These are phyloP conservation scores for Abrostola triplasia DNA, from an alignment of 2,888 invertebrate species.

Conservation along the genomic window DNA sequence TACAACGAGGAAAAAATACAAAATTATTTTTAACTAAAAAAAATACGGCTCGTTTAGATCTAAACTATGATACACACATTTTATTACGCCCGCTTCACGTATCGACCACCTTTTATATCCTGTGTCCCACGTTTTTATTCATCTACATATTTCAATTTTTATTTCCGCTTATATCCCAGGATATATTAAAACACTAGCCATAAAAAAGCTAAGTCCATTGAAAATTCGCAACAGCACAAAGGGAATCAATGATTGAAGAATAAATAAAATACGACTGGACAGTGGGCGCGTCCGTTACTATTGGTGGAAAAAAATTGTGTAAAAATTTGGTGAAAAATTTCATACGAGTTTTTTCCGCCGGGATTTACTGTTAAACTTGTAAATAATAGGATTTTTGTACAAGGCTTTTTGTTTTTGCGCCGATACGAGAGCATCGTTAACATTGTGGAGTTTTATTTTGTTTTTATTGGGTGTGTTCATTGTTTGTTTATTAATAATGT, in stretches of 20 bases:
- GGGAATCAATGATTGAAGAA: conserved; percentile 60
- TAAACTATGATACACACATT: not conserved
- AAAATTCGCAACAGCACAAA: conserved; percentile 56
- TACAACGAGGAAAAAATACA: too few relatives aligned
- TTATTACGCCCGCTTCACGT: too few relatives aligned
- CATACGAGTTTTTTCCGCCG: conserved; percentile 21
- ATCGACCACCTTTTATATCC: not conserved
- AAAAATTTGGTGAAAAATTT: conserved; percentile 8
- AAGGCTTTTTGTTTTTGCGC: conserved; percentile 1
- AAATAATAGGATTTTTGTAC: conserved; percentile 41
- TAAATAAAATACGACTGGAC: conserved; percentile 54
- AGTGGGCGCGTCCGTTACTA: conserved; percentile 43
- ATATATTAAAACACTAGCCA: conserved; percentile 25
- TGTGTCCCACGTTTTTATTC: not conserved
- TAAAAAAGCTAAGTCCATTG: conserved; percentile 53
- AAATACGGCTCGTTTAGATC: not conserved
- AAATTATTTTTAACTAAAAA: too few relatives aligned
- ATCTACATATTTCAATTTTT: conserved; percentile 28
- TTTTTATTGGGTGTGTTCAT: not conserved
- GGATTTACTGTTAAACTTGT: conserved; percentile 34
- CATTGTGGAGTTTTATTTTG: conserved; percentile 9
- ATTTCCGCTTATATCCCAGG: conserved; percentile 12
- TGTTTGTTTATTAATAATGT: not conserved
- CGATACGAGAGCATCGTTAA: conserved; percentile 7
- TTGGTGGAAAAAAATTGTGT: conserved; percentile 37